Percentiles rank a stretch among this genome's conserved stretches.
These are phyloP conservation scores for Lithobius niger DNA, from an alignment of 1,140 invertebrate species.

Conservation along the genomic window DNA sequence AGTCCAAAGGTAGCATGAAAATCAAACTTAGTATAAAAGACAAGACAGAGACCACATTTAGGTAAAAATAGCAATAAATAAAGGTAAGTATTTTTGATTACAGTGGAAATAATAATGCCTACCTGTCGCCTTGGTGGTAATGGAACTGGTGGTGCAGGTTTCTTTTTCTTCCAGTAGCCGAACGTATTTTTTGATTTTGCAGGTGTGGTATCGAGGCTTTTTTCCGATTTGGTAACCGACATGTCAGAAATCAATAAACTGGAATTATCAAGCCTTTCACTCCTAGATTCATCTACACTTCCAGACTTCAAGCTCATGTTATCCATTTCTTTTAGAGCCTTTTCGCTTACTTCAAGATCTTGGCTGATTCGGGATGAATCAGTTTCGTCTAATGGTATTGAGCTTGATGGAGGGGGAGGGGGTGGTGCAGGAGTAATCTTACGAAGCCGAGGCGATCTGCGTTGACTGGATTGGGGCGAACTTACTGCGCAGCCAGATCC, in stretches of 20 bases:
- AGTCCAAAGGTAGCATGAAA: too few relatives aligned
- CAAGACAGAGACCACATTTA: too few relatives aligned
- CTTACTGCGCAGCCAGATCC: too few relatives aligned
- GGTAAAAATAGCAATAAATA: too few relatives aligned
- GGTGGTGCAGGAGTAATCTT: constrained; percentile 1
- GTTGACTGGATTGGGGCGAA: too few relatives aligned
- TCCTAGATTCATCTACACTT: neutral
- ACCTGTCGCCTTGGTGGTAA: constrained; percentile 18
- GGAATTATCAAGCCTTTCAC: too few relatives aligned
- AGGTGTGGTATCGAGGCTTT: neutral
- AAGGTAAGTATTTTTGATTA: too few relatives aligned
- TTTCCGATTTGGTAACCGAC: neutral
- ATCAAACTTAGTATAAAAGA: too few relatives aligned
- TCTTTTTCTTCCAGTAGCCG: constrained; percentile 17
- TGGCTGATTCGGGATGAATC: too few relatives aligned
- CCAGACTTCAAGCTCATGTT: constrained; percentile 12
- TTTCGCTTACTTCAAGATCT: constrained; percentile 6
- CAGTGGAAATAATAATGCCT: too few relatives aligned
- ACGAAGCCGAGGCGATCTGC: neutral
- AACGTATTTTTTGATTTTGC: constrained; percentile 7
- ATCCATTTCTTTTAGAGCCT: constrained; percentile 15
- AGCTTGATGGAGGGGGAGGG: neutral
- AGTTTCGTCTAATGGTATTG: too few relatives aligned
- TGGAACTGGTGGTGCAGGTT: constrained; percentile 20
- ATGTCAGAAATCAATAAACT: too few relatives aligned